Conservation (phyloP, 2,113 vertebrate genomes). For the Egretta garzetta region DNA sequence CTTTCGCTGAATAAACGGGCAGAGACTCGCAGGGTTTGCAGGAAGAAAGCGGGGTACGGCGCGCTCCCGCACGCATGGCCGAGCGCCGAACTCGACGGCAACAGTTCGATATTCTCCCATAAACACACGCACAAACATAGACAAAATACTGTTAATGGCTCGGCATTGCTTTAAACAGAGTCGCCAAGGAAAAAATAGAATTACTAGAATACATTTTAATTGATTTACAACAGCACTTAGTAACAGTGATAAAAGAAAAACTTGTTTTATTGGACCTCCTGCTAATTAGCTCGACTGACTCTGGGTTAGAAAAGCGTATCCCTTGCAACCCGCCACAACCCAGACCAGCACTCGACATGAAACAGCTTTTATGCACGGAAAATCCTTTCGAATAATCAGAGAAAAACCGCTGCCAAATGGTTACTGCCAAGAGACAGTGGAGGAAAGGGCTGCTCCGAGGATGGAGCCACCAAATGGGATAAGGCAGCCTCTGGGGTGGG, state of each 20-base stretch:
- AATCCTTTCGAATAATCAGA: neutral
- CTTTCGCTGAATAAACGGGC: neutral
- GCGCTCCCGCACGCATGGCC: fast-evolving
- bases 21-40: fast-evolving
- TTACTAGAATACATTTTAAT: conserved; percentile 66
- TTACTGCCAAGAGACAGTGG: neutral
- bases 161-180: neutral
- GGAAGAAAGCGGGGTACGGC: fast-evolving
- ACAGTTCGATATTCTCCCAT: neutral
- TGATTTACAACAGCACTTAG: conserved; percentile 69
- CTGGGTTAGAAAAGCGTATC: neutral
- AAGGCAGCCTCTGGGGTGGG: neutral
- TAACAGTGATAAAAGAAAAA: conserved; percentile 67
- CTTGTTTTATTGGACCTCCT: conserved; percentile 58
- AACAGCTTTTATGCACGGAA: neutral
- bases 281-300: conserved; percentile 61
- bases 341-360: neutral
- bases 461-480: neutral
- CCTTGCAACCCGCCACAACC: neutral
- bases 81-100: neutral
- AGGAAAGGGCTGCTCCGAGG: neutral
- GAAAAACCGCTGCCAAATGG: neutral
- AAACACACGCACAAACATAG: neutral
- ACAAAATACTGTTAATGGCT: neutral
- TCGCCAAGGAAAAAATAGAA: neutral